Evolutionary conservation across 2,797 vertebrate species (phyloP).

Genomic region (Pelobates cultripes): DNA sequence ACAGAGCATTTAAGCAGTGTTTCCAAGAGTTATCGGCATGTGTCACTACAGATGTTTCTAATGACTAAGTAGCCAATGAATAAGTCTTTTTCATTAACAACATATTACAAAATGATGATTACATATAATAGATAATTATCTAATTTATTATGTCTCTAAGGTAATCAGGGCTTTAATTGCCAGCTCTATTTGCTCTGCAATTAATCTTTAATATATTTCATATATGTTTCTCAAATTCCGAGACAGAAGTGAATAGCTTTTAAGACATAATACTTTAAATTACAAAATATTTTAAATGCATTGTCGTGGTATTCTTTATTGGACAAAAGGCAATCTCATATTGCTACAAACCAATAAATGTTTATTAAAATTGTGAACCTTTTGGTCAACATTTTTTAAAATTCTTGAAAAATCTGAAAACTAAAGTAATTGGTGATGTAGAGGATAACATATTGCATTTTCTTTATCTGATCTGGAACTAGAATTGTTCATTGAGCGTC

Average conservation of each 20-base stretch:
- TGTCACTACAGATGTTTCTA: background rate
- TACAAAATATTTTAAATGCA: background rate
- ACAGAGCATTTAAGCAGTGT: no score
- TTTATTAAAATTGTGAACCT: conserved; percentile 1
- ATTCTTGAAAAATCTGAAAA: background rate
- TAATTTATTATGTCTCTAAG: background rate
- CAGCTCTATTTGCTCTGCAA: background rate
- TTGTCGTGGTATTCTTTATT: background rate
- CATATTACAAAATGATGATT: background rate
- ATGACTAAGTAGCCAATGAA: background rate
- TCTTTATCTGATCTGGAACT: conserved; percentile 60
- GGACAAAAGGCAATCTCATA: background rate
- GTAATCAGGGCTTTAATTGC: background rate
- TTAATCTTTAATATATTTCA: background rate
- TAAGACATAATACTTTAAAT: background rate
- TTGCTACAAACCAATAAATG: background rate
- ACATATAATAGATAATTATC: background rate
- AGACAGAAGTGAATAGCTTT: background rate
- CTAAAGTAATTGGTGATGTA: conserved; percentile 54
- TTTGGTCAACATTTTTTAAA: conserved; percentile 7
- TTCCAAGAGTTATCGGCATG: background rate
- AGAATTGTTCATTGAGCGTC: conserved; percentile 53
- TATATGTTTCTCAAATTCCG: background rate
- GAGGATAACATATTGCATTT: conserved; percentile 44
- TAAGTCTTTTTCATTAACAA: background rate